Base-by-base conservation (phyloP, 1,140 invertebrate species). In the Hormaphis cornu region DNA sequence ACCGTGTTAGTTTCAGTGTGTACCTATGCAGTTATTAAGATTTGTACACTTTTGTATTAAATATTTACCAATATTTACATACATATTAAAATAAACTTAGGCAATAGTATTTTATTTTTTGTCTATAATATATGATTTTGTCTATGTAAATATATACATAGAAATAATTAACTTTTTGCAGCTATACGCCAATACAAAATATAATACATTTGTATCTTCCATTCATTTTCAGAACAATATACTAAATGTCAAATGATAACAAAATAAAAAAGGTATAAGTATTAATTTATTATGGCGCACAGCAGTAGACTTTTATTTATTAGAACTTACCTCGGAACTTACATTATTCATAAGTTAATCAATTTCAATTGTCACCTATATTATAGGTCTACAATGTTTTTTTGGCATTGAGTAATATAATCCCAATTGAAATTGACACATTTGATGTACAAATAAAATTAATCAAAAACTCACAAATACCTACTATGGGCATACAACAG, bases 361-460 rank as follows among this genome's bases (percentile, higher is more conserved):
- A 56, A 56, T 56, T 56, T 35, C 54, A 56, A 37, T 56, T 37
- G 30, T 56, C 12, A 56, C 30, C 18, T 35, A 20, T 42, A n/a
- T 18, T 54, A 20, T 54, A 56, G n/a, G n/a, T n/a, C n/a, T 7
- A 56, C n/a, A 22, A 0, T 12, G 10, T 35, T 33, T 33, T 35
- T 12, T 30, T 8, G 52, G 14, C 53, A 35, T 56, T 28, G 18
- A 54, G 16, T 30, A 33, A 30, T 18, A 30, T 8, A 30, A 53
- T 10, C 16, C 50, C 3, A n/a, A 4, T 18, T 18, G 50, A 53
- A n/a, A 9, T n/a, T 22, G 48, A 18, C 16, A 16, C 16, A 16
- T 56, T 56, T 56, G 54, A 37, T 37, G 26, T 50, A 56, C 37
- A 24, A 40, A 56, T 56, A 8, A 20, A 33, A 18, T 54, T 18